Conservation (phyloP, 2,888 invertebrate species). For the Tenthredo notha region DNA sequence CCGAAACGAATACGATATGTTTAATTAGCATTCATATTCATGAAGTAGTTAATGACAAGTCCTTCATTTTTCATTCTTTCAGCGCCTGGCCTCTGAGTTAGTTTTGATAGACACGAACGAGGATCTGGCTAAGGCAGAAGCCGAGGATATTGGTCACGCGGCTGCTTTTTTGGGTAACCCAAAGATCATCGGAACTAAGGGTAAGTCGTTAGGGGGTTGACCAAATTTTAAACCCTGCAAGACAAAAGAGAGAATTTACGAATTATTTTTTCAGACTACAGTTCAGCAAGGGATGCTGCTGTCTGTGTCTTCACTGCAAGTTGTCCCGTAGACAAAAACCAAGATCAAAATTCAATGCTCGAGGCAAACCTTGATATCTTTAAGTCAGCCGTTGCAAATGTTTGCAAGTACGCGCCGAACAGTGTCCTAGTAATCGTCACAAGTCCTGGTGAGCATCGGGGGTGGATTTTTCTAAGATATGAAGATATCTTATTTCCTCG, state of each 20-base stretch:
- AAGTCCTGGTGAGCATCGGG: conserved; percentile 66
- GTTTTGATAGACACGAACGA: conserved; percentile 82
- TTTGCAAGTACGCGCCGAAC: conserved; percentile 82
- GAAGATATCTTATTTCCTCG: neutral
- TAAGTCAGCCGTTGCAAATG: conserved; percentile 81
- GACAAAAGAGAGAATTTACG: neutral
- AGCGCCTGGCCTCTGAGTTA: conserved; percentile 82
- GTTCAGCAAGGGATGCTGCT: conserved; percentile 79
- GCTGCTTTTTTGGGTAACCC: conserved; percentile 82
- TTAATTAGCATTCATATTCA: neutral
- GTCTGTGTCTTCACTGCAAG: conserved; percentile 84
- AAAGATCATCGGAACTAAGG: conserved; percentile 77
- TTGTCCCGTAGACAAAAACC: conserved; percentile 80
- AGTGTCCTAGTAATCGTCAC: conserved; percentile 78
- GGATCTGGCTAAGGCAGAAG: conserved; percentile 82
- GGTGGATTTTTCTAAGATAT: neutral
- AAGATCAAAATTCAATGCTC: conserved; percentile 79
- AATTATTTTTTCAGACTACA: conserved; percentile 77
- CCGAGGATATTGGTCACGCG: conserved; percentile 84
- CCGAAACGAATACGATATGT: neutral
- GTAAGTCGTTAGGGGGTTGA: conserved; percentile 52
- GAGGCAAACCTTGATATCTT: conserved; percentile 82
- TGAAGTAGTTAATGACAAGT: neutral
- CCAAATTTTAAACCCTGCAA: neutral
- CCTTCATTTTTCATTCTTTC: conserved; percentile 57